Percentiles rank a stretch among this genome's conserved stretches.
Evolutionary conservation across 2,888 invertebrate species (phyloP).

Genomic region (Polydesmus complanatus): DNA sequence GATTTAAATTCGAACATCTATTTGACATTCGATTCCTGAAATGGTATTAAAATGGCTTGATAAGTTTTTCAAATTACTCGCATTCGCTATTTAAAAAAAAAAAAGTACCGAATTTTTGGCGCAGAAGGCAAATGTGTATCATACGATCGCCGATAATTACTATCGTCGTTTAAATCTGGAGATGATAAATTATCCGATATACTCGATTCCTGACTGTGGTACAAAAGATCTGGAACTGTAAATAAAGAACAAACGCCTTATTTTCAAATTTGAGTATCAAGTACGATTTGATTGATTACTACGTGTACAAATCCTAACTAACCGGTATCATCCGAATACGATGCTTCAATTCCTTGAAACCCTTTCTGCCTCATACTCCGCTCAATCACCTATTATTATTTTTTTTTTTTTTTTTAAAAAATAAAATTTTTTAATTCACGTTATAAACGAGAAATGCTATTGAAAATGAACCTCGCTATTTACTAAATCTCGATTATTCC

Average conservation of each 20-base stretch:
- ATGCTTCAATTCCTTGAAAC: not conserved
- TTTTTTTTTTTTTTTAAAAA: too few relatives aligned
- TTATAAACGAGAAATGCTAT: too few relatives aligned
- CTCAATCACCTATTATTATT: not conserved
- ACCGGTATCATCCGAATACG: conserved; percentile 4
- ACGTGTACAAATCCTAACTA: not conserved
- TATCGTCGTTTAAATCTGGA: not conserved
- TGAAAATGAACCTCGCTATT: not conserved
- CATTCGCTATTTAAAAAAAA: not conserved
- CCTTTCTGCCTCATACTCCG: not conserved
- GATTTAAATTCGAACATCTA: not conserved
- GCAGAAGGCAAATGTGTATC: not conserved
- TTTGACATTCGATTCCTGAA: not conserved
- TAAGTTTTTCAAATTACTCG: not conserved
- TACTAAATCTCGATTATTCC: not conserved
- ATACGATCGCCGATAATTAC: not conserved
- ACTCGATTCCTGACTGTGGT: conserved; percentile 18
- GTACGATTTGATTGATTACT: not conserved
- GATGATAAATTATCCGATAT: conserved; percentile 7
- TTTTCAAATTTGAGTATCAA: not conserved
- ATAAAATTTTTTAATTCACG: too few relatives aligned
- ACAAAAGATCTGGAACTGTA: conserved; percentile 18
- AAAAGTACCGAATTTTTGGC: not conserved
- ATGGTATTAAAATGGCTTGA: not conserved
- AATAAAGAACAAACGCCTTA: not conserved